A percentile compares a stretch with the other conserved stretches of the same genome.
Conservation (phyloP, 2,113 vertebrate genomes). For the Salvelinus alpinus region DNA sequence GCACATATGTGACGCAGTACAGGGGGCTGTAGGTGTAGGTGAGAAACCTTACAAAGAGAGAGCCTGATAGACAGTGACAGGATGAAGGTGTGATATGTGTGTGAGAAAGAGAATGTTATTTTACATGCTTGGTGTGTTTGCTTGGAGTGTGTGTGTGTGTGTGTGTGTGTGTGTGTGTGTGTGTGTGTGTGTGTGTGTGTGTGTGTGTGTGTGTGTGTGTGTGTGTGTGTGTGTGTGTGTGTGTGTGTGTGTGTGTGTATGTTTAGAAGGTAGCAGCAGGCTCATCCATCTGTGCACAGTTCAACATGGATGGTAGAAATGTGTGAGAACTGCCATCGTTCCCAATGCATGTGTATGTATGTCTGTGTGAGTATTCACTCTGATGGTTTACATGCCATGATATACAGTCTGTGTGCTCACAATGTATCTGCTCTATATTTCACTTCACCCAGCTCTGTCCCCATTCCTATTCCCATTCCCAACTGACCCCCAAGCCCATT, state of each 20-base stretch:
- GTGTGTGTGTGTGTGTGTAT: constrained; percentile 4
- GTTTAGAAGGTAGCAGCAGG: constrained; percentile 3
- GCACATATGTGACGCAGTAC: too few species aligned
- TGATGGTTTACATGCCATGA: constrained; percentile 18
- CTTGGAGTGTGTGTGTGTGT: not conserved
- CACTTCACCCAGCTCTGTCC: too few species aligned
- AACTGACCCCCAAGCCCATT: too few species aligned
- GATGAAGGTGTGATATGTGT: too few species aligned
- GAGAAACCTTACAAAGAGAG: constrained; percentile 16
- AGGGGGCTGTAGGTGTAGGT: not conserved
- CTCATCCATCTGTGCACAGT: constrained; percentile 6
- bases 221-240: constrained; percentile 6
- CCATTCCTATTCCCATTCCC: too few species aligned
- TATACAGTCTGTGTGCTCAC: not conserved
- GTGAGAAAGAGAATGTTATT: not conserved
- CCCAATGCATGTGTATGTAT: not conserved
- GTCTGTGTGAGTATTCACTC: not conserved
- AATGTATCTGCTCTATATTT: not conserved
- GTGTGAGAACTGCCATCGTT: not conserved
- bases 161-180: constrained; percentile 3
- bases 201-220: constrained; percentile 2
- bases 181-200: not conserved
- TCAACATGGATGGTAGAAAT: not conserved
- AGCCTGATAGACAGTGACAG: not conserved
- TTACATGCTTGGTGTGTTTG: not conserved